These are phyloP conservation scores for Staurois parvus DNA, from an alignment of 2,797 vertebrate genomes.

Conservation along the genomic window DNA sequence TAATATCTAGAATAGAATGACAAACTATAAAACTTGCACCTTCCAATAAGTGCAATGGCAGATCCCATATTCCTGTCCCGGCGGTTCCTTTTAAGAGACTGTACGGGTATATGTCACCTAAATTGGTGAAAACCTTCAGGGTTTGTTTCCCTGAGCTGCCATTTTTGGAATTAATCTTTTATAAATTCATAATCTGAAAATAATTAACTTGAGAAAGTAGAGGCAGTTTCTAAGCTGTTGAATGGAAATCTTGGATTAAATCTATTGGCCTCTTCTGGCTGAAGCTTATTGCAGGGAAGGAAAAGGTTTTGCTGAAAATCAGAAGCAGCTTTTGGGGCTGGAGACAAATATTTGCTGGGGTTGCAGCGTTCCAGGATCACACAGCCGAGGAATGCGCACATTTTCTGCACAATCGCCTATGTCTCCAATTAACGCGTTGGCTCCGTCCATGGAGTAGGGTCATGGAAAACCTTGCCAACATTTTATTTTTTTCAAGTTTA, in stretches of 20 bases:
- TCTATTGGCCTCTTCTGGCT: not conserved
- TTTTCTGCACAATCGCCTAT: not conserved
- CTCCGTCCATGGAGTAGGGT: too few relatives aligned
- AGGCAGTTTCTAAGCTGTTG: not conserved
- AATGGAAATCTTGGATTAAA: not conserved
- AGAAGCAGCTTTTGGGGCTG: slow-evolving; percentile 7
- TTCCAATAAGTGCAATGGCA: not conserved
- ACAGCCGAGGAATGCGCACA: not conserved
- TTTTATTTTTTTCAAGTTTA: too few relatives aligned
- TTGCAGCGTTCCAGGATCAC: not conserved
- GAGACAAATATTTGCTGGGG: slow-evolving; percentile 20
- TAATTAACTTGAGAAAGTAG: not conserved
- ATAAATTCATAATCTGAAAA: not conserved
- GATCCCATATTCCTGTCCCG: not conserved
- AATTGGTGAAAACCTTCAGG: too few relatives aligned
- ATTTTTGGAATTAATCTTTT: not conserved
- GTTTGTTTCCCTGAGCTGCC: not conserved
- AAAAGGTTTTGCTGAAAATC: not conserved
- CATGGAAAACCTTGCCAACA: not conserved
- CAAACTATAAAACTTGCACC: not conserved
- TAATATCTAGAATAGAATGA: not conserved
- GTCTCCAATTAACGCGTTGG: slow-evolving; percentile 1
- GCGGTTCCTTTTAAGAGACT: not conserved
- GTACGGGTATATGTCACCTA: not conserved
- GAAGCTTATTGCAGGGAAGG: not conserved